Base-by-base conservation (phyloP, 2,113 vertebrate genomes). In the Solea senegalensis region DNA sequence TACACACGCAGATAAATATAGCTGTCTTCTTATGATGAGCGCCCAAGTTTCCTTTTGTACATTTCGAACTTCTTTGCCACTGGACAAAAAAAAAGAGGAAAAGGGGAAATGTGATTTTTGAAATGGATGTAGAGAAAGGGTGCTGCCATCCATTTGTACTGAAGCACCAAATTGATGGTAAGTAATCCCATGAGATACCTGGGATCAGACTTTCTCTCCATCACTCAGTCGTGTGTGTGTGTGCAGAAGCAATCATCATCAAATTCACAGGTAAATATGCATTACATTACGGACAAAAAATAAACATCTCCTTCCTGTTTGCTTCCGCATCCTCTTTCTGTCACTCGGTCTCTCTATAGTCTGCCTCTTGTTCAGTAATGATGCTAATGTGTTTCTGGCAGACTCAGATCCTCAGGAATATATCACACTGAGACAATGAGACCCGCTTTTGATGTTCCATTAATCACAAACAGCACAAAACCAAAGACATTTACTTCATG, bases 381-480 rank as follows among this genome's bases (percentile, higher is more conserved):
- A 84, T 88, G 88, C 88, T 85, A 88, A 80, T 89, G 86, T 85
- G 86, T 84, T 82, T 68, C 72, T 75, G 80, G 86, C 78, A 85
- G 78, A 78, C 60, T 86, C 71, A 61, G 83, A 67, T 88, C 79
- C 86, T 78, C 83, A 77, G 84, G 79, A 89, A 86, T 65, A 74
- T 63, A 74, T 88, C 86, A 84, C 79, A 83, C 86, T 78, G 86
- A 83, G 21, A 21, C 21, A 82, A 65, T 49, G 28, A 76, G 64
- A 78, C 86, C 34, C 13, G 74, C 86, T 85, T 89, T 89, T 89
- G 86, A 89, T 89, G 83, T 90, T 85, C 83, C 84, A 88, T 92
- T 91, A 84, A 90, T 92, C 91, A 90, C 84, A 88, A 86, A 85
- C 78, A 80, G 76, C 9, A 34, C 72, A 81, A 82, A 86, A 83